Evolutionary conservation across 2,888 invertebrate species (phyloP).

Genomic region (Hymenopus coronatus): DNA sequence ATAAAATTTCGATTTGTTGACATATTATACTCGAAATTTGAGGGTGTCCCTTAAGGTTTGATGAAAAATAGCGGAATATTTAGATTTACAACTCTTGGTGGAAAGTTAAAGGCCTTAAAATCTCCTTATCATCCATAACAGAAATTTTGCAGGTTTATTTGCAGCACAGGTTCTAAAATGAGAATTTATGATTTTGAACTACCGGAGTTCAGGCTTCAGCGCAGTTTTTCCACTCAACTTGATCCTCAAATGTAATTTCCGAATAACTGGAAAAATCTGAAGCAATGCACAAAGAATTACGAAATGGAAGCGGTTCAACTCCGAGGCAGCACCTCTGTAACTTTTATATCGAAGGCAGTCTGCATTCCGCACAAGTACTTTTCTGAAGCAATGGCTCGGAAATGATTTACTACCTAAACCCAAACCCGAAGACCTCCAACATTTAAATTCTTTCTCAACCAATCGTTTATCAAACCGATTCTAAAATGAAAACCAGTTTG

Average conservation of each 20-base stretch:
- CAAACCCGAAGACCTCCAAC: background rate
- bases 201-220: background rate
- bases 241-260: background rate
- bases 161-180: background rate
- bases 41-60: no score
- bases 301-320: background rate
- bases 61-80: no score
- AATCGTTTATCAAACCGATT: background rate
- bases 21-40: no score
- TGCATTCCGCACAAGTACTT: background rate
- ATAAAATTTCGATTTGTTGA: no score
- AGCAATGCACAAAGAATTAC: background rate
- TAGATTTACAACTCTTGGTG: background rate
- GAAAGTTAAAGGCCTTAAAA: background rate
- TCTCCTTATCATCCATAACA: background rate
- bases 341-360: background rate
- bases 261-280: background rate
- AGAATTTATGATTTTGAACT: background rate
- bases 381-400: background rate
- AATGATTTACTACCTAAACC: background rate
- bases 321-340: background rate
- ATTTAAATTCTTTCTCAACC: background rate
- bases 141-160: background rate
- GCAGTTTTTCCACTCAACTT: background rate
- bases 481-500: background rate